phyloP scores from a whole-genome alignment of 2,113 vertebrate species.

The Anthoscopus minutus region DNA sequence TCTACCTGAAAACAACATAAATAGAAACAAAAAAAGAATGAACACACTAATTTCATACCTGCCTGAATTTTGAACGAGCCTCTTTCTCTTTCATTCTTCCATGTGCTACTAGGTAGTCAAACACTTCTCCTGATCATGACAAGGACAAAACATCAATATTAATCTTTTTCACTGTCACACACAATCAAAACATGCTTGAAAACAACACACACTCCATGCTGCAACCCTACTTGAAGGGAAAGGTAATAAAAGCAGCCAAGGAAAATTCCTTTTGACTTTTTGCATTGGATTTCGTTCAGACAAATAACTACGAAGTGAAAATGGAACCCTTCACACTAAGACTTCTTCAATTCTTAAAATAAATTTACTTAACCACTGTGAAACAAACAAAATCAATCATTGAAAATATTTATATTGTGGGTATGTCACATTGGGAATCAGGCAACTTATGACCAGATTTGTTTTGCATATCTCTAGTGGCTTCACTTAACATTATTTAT shows the following conservation, averaged over 20 bases:
- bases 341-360: not conserved
- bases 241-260: not conserved
- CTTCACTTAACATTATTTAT: not conserved
- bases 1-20: not conserved
- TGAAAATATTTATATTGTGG: not conserved
- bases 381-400: not conserved
- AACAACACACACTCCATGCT: not conserved
- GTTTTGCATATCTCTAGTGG: not conserved
- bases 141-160: constrained; percentile 15
- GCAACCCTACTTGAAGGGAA: not conserved
- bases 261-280: not conserved
- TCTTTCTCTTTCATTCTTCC: constrained; percentile 92
- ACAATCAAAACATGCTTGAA: not conserved
- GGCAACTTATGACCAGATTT: not conserved
- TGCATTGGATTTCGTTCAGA: not conserved
- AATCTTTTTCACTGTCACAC: not conserved
- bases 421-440: not conserved
- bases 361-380: not conserved
- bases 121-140: constrained; percentile 81
- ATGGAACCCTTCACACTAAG: not conserved
- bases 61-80: constrained; percentile 88
- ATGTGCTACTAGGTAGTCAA: constrained; percentile 89
- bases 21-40: not conserved
- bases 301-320: not conserved
- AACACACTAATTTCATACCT: constrained; percentile 72